Percentiles rank a stretch among this genome's conserved stretches.
phyloP scores from a whole-genome alignment of 1,140 invertebrate species.

The Wiebesia pumilae region DNA sequence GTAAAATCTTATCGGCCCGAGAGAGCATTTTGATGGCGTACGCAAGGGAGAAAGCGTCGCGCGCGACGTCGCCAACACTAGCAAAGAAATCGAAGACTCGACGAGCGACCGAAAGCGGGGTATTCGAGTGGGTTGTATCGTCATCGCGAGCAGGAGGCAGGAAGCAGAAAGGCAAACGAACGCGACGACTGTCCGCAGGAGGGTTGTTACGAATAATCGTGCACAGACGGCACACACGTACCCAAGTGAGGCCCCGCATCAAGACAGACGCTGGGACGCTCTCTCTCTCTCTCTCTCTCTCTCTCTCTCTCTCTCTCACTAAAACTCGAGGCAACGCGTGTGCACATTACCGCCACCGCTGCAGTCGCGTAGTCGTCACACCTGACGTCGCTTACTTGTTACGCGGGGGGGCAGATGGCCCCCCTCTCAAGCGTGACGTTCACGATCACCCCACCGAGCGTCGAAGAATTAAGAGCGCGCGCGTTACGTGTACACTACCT shows the following conservation, averaged over 20 bases:
- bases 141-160: background rate
- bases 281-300: background rate
- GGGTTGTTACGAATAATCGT: background rate
- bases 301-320: too few relatives aligned
- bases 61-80: background rate
- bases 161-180: background rate
- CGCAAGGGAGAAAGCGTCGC: background rate
- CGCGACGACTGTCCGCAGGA: background rate
- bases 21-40: background rate
- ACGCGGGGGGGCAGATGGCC: slow-evolving; percentile 72
- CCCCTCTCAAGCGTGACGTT: slow-evolving; percentile 72
- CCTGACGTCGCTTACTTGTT: slow-evolving; percentile 74
- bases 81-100: background rate
- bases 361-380: slow-evolving; percentile 67
- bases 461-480: slow-evolving; percentile 54
- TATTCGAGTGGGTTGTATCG: background rate
- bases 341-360: background rate
- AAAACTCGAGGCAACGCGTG: background rate
- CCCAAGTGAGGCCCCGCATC: background rate
- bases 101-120: too few relatives aligned
- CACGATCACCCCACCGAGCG: slow-evolving; percentile 50
- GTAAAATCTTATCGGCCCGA: background rate
- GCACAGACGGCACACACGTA: background rate
- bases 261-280: background rate
- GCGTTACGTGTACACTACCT: slow-evolving; percentile 61